Percentiles rank a stretch among this genome's conserved stretches.
These are phyloP conservation scores for Doris montereyensis DNA, from an alignment of 2,888 invertebrate genomes.

Conservation along the genomic window DNA sequence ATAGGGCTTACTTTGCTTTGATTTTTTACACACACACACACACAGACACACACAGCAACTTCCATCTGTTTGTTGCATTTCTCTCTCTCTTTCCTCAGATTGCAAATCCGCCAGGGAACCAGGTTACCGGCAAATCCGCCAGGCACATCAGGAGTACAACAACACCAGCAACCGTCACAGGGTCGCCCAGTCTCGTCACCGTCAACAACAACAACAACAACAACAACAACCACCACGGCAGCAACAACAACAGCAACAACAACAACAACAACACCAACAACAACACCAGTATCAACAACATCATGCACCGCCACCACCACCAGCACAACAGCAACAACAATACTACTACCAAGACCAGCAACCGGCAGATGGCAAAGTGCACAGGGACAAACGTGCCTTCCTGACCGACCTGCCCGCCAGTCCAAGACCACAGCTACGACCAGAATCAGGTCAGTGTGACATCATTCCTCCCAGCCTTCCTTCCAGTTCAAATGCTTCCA, in stretches of 20 bases:
- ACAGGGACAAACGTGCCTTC: background rate
- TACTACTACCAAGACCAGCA: too few species aligned
- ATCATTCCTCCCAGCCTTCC: background rate
- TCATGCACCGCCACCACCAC: background rate
- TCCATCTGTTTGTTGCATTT: too few species aligned
- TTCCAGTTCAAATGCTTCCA: background rate
- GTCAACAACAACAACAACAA: background rate
- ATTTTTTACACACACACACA: too few species aligned
- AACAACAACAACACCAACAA: background rate
- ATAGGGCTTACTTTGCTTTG: too few species aligned
- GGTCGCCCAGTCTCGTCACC: background rate
- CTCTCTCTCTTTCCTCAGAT: too few species aligned
- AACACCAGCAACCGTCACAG: too few species aligned
- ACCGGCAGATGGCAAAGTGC: too few species aligned
- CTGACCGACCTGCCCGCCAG: background rate
- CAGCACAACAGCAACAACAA: too few species aligned
- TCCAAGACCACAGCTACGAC: too few species aligned
- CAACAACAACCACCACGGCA: background rate
- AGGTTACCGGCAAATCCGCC: background rate
- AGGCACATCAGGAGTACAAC: background rate
- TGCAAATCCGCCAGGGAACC: background rate
- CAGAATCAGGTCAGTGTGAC: background rate
- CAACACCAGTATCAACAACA: background rate
- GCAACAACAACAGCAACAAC: background rate
- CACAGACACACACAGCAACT: too few species aligned